Percentiles rank a stretch among this genome's conserved stretches.
Evolutionary conservation across 1,140 invertebrate genomes (phyloP).

Genomic region (Scaptodrosophila lebanonensis): DNA sequence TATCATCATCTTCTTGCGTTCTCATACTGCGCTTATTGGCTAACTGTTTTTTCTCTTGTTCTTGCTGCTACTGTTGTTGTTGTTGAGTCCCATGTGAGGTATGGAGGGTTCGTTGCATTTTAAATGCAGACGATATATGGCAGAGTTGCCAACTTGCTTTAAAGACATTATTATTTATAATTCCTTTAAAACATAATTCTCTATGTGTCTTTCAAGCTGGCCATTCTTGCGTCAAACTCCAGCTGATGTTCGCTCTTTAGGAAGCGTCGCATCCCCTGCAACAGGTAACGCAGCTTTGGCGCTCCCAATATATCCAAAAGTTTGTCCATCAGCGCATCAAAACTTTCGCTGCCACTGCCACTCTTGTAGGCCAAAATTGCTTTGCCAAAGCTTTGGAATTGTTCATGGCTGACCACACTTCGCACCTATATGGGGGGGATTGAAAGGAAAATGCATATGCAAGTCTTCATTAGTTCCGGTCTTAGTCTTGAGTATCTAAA

Average conservation of each 20-base stretch:
- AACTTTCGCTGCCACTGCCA: constrained; percentile 77
- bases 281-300: constrained; percentile 79
- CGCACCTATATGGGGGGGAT: constrained; percentile 42
- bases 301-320: constrained; percentile 79
- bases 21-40: no score
- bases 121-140: no score
- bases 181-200: background rate
- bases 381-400: constrained; percentile 81
- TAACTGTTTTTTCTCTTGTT: no score
- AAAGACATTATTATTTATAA: no score
- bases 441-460: constrained; percentile 32
- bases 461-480: no score
- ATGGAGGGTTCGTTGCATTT: no score
- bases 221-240: constrained; percentile 75
- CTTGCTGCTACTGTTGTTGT: no score
- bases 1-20: no score
- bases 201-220: constrained; percentile 10
- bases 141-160: no score
- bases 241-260: constrained; percentile 79
- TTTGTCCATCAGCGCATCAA: constrained; percentile 78
- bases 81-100: no score
- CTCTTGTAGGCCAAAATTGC: constrained; percentile 81
- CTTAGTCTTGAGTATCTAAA: no score
- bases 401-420: constrained; percentile 74
- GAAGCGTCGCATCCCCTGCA: constrained; percentile 81